Evolutionary conservation across 1,140 invertebrate species (phyloP).

Genomic region (Trachymyrmex septentrionalis): DNA sequence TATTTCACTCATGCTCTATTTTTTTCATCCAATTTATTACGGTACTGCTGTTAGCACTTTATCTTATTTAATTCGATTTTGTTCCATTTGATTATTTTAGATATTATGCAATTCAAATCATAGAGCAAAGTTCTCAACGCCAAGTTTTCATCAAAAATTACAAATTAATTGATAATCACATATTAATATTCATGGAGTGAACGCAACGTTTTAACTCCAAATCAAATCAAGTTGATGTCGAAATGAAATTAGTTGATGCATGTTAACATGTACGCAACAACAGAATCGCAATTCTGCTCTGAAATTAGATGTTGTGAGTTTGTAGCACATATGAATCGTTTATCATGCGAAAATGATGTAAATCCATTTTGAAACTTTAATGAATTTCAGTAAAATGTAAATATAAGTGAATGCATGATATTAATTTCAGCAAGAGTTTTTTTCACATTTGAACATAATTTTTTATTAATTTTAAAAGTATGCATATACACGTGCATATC

Average conservation of each 20-base stretch:
- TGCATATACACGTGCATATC: no score
- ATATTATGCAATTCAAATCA: slow-evolving; percentile 36
- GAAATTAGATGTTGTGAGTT: slow-evolving; percentile 26
- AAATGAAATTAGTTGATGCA: slow-evolving; percentile 55
- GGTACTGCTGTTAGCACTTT: neutral
- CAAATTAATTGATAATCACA: slow-evolving; percentile 57
- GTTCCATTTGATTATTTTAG: slow-evolving; percentile 17
- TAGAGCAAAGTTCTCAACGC: slow-evolving; percentile 27
- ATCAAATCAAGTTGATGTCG: slow-evolving; percentile 50
- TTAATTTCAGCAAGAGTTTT: neutral
- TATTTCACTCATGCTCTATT: neutral
- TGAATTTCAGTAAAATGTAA: slow-evolving; percentile 8
- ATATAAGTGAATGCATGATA: neutral
- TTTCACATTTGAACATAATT: neutral
- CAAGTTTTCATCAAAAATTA: slow-evolving; percentile 52
- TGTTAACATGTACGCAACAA: slow-evolving; percentile 51
- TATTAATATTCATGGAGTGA: slow-evolving; percentile 44
- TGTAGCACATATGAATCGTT: slow-evolving; percentile 46
- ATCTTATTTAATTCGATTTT: slow-evolving; percentile 12
- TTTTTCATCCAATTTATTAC: slow-evolving; percentile 5
- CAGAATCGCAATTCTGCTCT: slow-evolving; percentile 40
- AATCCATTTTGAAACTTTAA: slow-evolving; percentile 49
- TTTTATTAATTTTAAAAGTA: no score
- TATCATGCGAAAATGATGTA: slow-evolving; percentile 52
- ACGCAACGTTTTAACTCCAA: slow-evolving; percentile 44